Evolutionary conservation across 2,888 invertebrate species (phyloP).

Genomic region (Metalampra italica): DNA sequence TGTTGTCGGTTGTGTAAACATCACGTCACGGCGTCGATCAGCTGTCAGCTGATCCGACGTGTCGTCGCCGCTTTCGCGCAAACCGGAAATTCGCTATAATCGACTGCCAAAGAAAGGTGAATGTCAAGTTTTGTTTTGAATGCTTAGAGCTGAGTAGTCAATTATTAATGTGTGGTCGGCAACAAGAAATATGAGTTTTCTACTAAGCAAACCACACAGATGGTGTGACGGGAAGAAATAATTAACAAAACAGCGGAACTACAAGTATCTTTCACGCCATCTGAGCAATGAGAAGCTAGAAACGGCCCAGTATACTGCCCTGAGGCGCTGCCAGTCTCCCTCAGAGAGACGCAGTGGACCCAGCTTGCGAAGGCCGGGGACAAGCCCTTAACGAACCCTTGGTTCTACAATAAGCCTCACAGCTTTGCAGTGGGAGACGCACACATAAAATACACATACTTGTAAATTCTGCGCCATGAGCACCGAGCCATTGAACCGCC

Average conservation of each 20-base stretch:
- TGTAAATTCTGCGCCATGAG: no score
- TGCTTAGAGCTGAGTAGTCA: slow-evolving; percentile 9
- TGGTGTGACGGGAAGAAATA: neutral
- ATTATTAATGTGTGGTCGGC: neutral
- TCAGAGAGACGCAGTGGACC: no score
- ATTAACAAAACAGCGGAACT: neutral
- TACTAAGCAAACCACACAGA: neutral
- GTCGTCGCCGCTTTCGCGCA: slow-evolving; percentile 53
- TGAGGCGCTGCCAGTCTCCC: no score
- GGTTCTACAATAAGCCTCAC: no score
- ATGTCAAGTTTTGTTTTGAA: slow-evolving; percentile 61
- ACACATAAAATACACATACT: no score
- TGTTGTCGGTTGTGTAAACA: neutral
- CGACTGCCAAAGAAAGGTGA: slow-evolving; percentile 57
- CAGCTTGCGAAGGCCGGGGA: no score
- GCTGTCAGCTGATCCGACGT: slow-evolving; percentile 33
- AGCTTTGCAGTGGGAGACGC: no score
- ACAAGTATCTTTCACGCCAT: neutral
- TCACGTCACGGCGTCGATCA: slow-evolving; percentile 23
- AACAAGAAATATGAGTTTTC: neutral
- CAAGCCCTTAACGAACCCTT: no score
- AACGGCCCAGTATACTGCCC: no score
- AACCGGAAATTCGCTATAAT: slow-evolving; percentile 51
- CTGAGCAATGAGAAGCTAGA: no score
- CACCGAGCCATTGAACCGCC: neutral